Percentiles rank a stretch among this genome's conserved stretches.
These are phyloP conservation scores for Ips typographus DNA, from an alignment of 1,140 invertebrate species.

Conservation along the genomic window DNA sequence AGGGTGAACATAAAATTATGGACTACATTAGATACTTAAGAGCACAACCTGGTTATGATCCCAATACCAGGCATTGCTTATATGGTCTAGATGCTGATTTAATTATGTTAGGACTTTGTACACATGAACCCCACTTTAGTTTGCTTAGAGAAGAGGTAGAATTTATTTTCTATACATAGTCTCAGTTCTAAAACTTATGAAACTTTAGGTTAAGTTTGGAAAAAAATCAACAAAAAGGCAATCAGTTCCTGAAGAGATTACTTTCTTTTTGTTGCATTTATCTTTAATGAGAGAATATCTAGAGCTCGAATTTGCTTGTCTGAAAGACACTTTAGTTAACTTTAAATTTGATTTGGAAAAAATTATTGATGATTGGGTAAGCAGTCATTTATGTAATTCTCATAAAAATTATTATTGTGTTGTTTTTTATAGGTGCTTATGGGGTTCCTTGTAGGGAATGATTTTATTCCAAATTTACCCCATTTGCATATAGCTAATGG, in stretches of 20 bases:
- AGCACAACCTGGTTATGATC: slow-evolving; percentile 78
- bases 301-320: slow-evolving; percentile 81
- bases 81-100: slow-evolving; percentile 97
- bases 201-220: slow-evolving; percentile 67
- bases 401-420: slow-evolving; percentile 8
- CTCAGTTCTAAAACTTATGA: not conserved
- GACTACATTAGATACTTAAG: slow-evolving; percentile 91
- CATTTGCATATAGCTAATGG: slow-evolving; percentile 91
- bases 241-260: slow-evolving; percentile 81
- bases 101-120: slow-evolving; percentile 91
- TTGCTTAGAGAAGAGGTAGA: slow-evolving; percentile 86
- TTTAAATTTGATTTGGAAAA: slow-evolving; percentile 83
- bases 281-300: slow-evolving; percentile 91
- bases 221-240: slow-evolving; percentile 59
- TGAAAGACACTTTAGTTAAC: slow-evolving; percentile 65
- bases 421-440: slow-evolving; percentile 72
- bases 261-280: slow-evolving; percentile 90
- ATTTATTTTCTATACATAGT: not conserved
- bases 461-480: slow-evolving; percentile 95
- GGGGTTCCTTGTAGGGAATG: slow-evolving; percentile 95
- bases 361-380: slow-evolving; percentile 70
- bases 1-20: slow-evolving; percentile 99
- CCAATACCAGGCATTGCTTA: slow-evolving; percentile 89
- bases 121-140: slow-evolving; percentile 93
- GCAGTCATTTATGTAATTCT: not conserved